Evolutionary conservation across 2,113 vertebrate species (phyloP), one percentile per base, ranked within the genome.

Genomic region (Pelodiscus sinensis): DNA sequence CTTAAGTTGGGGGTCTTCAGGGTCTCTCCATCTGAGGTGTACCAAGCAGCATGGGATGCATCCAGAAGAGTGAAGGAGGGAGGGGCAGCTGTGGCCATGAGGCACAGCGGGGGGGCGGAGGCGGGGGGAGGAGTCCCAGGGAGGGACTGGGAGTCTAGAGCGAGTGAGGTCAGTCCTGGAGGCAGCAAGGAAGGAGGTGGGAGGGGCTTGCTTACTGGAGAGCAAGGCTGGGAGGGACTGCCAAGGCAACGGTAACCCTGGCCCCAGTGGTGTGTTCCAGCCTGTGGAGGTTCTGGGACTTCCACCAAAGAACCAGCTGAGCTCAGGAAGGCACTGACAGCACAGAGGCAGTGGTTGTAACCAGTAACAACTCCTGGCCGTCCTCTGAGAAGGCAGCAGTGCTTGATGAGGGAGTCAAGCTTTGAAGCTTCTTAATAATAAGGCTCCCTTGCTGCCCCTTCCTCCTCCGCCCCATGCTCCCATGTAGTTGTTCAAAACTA

Each of bases 311-410:
- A 85, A 13, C 16, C 31, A 58, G 1, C 10, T 50, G 86, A 56
- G 52, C 57, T 87, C 84, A 89, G 81, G 22, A 82, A 57, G 24
- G 16, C 60, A 44, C 50, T 88, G 52, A 35, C 9, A 27, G 62
- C 54, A 38, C 19, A 0, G 1, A 56, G 38, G 15, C 7, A 5
- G 50, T 73, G 35, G 50, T 7, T 50, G 25, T 12, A 73, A 56
- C 31, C n/a, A 54, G 83, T 60, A 11, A 22, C 9, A 3, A 22
- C 16, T 84, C 50, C 21, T 51, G 44, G 6, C 38, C 8, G 0
- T 83, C 27, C 15, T 79, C 65, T 24, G 57, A 38, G 78, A 14
- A 54, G 14, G 24, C 0, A 19, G 19, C 9, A 0, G 10, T 35
- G 35, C 13, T 56, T 83, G 60, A 73, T 54, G 50, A 11, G 6